These are phyloP conservation scores for Neopelma chrysocephalum DNA, from an alignment of 2,797 vertebrate genomes.

Conservation along the genomic window DNA sequence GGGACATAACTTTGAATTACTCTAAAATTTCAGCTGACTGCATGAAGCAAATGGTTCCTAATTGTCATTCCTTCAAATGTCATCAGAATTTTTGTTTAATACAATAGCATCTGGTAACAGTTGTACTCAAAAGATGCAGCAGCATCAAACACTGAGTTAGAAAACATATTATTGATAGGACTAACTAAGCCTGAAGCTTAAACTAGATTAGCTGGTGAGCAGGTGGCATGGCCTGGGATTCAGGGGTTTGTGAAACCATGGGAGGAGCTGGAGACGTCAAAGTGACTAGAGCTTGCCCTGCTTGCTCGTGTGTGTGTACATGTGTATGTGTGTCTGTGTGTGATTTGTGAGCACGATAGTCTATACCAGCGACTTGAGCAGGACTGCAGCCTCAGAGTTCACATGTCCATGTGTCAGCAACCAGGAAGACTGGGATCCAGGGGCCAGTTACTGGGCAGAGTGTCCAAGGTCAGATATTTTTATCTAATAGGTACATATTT, in stretches of 20 bases:
- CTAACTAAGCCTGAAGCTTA: background rate
- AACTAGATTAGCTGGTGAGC: background rate
- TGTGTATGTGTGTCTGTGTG: too few relatives aligned
- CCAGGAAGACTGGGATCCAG: background rate
- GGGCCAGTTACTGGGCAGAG: background rate
- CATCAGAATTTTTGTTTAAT: background rate
- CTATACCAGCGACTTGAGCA: background rate
- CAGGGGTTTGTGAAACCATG: background rate
- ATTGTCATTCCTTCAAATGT: background rate
- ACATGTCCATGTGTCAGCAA: accelerated
- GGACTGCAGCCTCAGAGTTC: background rate
- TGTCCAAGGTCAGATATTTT: background rate
- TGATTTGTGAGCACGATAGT: background rate
- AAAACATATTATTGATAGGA: accelerated
- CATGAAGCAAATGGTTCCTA: background rate
- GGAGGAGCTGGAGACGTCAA: background rate
- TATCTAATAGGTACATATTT: background rate
- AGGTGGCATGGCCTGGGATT: background rate
- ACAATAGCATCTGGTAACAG: background rate
- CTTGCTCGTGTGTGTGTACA: background rate
- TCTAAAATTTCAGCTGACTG: background rate
- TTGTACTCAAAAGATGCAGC: background rate
- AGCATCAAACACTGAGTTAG: background rate
- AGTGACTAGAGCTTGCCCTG: background rate
- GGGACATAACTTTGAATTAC: background rate